Evolutionary conservation across 2,797 vertebrate genomes (phyloP), one percentile per base, ranked within the genome.

Genomic region (Linurgus olivaceus): DNA sequence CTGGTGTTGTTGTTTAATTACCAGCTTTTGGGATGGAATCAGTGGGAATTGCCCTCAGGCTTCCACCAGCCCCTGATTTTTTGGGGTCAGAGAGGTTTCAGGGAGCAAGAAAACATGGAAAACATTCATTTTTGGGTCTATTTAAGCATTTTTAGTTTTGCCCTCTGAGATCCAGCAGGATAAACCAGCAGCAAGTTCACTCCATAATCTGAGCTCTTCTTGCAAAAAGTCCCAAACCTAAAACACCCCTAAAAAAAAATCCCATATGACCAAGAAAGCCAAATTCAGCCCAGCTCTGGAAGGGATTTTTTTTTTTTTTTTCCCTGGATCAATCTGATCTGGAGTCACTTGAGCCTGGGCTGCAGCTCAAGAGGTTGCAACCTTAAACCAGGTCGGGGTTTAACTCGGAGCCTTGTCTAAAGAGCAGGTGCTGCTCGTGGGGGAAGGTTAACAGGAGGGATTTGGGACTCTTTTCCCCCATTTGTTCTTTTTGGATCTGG

Each of bases 371-470:
- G 78, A 63, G 76, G 77, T 28, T 94, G 86, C 94, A 93, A 95
- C 94, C 70, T 83, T 92, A 95, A 94, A 90, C 88, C 88, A 65
- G 68, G 79, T 40, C 86, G 58, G 68, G 44, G 26, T 90, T 91
- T 73, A 58, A 61, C 48, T 23, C 19, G 11, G 50, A 28, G 72
- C 47, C 63, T 52, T 31, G 63, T 16, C 75, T 42, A 11, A 68
- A 45, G n/a, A 84, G 91, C 89, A 91, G 83, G 86, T 96, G 83
- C 80, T 17, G 16, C 86, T 86, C 4, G 13, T 28, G 37, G 37
- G 62, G 62, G 52, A 44, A 66, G 48, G 63, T 66, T 37, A 71
- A 11, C 19, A 35, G 47, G 28, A 44, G 24, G 20, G 48, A 62
- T 77, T 48, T 55, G 35, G 35, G 40, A 9, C 5, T 59, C 5